Conservation (phyloP, 2,797 vertebrate species). For the Sebastes hopkinsi region DNA sequence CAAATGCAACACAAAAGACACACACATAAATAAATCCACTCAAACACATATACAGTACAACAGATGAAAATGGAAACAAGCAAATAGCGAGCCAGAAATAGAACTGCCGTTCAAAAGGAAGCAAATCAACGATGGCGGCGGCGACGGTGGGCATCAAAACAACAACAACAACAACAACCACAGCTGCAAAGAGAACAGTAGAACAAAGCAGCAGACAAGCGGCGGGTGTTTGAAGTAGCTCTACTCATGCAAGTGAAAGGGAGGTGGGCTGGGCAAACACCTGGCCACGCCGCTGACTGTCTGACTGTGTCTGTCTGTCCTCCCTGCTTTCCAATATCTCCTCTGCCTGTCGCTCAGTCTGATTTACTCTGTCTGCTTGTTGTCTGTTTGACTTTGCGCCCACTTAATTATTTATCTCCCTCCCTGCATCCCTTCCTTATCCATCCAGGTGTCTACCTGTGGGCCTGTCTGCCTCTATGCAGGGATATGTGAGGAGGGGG, state of each 20-base stretch:
- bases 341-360: constrained; percentile 34
- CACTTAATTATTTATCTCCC: constrained; percentile 48
- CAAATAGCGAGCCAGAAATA: constrained; percentile 53
- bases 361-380: constrained; percentile 33
- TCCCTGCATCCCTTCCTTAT: constrained; percentile 32
- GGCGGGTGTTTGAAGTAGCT: constrained; percentile 65
- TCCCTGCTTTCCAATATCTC: constrained; percentile 17
- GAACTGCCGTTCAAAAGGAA: constrained; percentile 45
- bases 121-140: constrained; percentile 57
- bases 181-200: constrained; percentile 62
- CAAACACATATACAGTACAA: constrained; percentile 1
- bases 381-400: constrained; percentile 49
- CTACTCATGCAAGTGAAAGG: constrained; percentile 69
- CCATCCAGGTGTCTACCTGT: constrained; percentile 43
- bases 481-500: constrained; percentile 1
- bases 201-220: constrained; percentile 68
- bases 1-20: constrained; percentile 44
- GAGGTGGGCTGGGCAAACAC: constrained; percentile 53
- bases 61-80: constrained; percentile 60
- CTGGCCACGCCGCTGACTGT: constrained; percentile 47
- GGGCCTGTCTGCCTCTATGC: constrained; percentile 41
- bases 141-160: constrained; percentile 50
- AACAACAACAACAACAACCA: constrained; percentile 51
- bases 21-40: neutral
- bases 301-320: constrained; percentile 17